A percentile compares a stretch with the other conserved stretches of the same genome.
Evolutionary conservation across 2,888 invertebrate species (phyloP).

Genomic region (Andrena bucephala): DNA sequence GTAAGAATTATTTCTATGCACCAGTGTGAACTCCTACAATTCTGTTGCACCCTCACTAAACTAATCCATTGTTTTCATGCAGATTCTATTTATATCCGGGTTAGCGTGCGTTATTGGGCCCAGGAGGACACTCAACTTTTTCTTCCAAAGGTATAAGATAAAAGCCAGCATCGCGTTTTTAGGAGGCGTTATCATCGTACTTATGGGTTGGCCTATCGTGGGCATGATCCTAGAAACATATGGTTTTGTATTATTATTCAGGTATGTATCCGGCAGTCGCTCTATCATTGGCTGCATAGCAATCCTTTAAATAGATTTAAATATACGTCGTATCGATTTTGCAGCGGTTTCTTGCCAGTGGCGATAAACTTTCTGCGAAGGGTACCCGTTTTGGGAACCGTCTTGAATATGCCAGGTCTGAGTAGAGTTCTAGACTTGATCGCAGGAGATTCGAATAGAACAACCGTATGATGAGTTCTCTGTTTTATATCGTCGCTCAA

Average conservation of each 20-base stretch:
- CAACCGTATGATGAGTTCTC: conserved; percentile 89
- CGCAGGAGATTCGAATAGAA: conserved; percentile 93
- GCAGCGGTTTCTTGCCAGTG: conserved; percentile 98
- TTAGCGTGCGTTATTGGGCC: conserved; percentile 98
- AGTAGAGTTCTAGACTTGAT: conserved; percentile 93
- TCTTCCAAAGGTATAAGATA: conserved; percentile 98
- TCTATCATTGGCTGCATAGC: not conserved
- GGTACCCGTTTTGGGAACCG: conserved; percentile 95
- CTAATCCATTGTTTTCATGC: conserved; percentile 64
- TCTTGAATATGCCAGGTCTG: conserved; percentile 96
- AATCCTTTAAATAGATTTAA: not conserved
- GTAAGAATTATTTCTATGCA: conserved; percentile 87
- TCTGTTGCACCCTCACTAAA: conserved; percentile 6
- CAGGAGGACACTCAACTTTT: conserved; percentile 97
- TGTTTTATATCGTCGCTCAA: conserved; percentile 42
- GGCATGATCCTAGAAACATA: conserved; percentile 99
- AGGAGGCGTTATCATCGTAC: conserved; percentile 96
- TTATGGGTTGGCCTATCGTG: conserved; percentile 97
- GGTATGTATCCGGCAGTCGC: conserved; percentile 85
- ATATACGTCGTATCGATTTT: conserved; percentile 77
- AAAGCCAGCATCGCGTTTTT: conserved; percentile 96
- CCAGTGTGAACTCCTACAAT: not conserved
- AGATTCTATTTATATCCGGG: conserved; percentile 98
- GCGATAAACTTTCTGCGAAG: conserved; percentile 97
- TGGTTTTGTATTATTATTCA: conserved; percentile 95